These are phyloP conservation scores for Sussaba pulchella DNA, from an alignment of 2,888 invertebrate genomes.

Conservation along the genomic window DNA sequence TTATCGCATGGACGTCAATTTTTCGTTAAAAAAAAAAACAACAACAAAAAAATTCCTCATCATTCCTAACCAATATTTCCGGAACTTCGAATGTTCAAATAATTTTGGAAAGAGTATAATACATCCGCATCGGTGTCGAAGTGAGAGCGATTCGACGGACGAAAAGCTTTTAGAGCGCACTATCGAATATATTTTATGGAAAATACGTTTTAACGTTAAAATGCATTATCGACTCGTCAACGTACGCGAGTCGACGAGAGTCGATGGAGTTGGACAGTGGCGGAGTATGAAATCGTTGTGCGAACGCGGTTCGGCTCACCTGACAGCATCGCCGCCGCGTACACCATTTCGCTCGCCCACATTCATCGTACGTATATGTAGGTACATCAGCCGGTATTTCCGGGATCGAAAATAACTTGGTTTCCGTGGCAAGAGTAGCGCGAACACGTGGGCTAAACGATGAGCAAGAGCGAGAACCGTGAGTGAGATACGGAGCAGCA, in stretches of 20 bases:
- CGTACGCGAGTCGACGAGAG: background rate
- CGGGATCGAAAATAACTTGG: constrained; percentile 54
- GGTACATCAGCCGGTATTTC: constrained; percentile 27
- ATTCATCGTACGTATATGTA: constrained; percentile 15
- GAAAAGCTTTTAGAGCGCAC: background rate
- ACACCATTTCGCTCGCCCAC: background rate
- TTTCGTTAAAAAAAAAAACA: no score
- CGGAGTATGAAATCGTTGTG: constrained; percentile 57
- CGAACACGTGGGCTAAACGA: constrained; percentile 37
- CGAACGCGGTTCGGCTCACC: constrained; percentile 58
- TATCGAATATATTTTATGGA: background rate
- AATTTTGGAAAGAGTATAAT: no score
- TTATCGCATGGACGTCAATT: background rate
- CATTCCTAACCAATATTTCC: no score
- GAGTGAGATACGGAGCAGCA: constrained; percentile 26
- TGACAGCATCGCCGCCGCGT: constrained; percentile 41
- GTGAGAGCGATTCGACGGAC: no score
- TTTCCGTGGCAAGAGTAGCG: constrained; percentile 42
- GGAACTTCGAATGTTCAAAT: no score
- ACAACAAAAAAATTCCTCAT: no score
- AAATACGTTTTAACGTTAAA: constrained; percentile 41
- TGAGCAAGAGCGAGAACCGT: constrained; percentile 36
- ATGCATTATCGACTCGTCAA: constrained; percentile 58
- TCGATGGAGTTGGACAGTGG: constrained; percentile 36
- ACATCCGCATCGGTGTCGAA: no score